A percentile compares a stretch with the other conserved stretches of the same genome.
Evolutionary conservation across 2,113 vertebrate genomes (phyloP).

Genomic region (Phyllostomus hastatus): DNA sequence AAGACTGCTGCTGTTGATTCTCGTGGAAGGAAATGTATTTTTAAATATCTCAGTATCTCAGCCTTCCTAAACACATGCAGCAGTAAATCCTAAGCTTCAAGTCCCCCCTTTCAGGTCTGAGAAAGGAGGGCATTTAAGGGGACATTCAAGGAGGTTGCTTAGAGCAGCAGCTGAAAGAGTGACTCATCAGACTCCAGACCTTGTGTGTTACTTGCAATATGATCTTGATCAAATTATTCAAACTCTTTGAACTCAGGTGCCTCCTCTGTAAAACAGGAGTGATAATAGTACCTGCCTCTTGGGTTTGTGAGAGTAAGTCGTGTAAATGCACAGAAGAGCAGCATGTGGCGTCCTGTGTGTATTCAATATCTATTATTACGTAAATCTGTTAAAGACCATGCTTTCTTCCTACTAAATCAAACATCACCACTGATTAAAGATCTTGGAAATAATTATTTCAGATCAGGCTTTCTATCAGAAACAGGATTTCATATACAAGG

Average conservation of each 20-base stretch:
- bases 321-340: not conserved
- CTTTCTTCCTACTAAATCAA: constrained; percentile 1
- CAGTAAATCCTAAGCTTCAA: not conserved
- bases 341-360: not conserved
- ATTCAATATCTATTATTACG: not conserved
- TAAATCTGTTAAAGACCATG: not conserved
- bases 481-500: not conserved
- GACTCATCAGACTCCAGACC: not conserved
- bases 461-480: not conserved
- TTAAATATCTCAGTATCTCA: not conserved
- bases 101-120: not conserved
- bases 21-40: not conserved
- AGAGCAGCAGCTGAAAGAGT: not conserved
- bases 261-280: not conserved
- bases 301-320: not conserved
- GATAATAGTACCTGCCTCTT: not conserved
- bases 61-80: not conserved
- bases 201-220: not conserved
- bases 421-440: not conserved
- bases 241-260: not conserved
- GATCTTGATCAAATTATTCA: not conserved
- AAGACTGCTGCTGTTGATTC: not conserved
- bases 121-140: not conserved
- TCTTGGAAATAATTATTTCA: not conserved
- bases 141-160: not conserved